Evolutionary conservation across 2,888 invertebrate genomes (phyloP).

Genomic region (Yponomeuta plumbellus): DNA sequence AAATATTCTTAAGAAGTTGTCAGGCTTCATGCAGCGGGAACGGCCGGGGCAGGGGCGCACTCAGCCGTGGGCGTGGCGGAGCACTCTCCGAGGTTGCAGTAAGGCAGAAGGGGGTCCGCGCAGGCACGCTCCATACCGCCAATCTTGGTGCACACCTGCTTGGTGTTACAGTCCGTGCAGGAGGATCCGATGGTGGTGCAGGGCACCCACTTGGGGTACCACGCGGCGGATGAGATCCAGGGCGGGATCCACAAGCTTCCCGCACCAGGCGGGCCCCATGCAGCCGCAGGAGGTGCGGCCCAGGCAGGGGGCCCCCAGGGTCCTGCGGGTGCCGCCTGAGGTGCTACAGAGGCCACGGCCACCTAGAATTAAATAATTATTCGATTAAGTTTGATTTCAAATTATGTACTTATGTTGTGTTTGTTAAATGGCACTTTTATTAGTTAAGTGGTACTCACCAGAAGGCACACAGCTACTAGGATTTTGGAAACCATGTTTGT

Average conservation of each 20-base stretch:
- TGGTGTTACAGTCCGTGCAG: slow-evolving; percentile 58
- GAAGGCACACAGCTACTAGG: slow-evolving; percentile 43
- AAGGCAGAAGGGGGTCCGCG: slow-evolving; percentile 55
- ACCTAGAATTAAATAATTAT: slow-evolving; percentile 34
- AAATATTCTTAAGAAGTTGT: background rate
- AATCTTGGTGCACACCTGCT: slow-evolving; percentile 55
- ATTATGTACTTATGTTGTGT: background rate
- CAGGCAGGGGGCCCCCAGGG: slow-evolving; percentile 7
- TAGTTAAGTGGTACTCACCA: slow-evolving; percentile 44
- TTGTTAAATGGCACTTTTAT: background rate
- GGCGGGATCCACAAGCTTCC: slow-evolving; percentile 60
- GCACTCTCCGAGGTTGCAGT: slow-evolving; percentile 66
- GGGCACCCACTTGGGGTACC: slow-evolving; percentile 58
- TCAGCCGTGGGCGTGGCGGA: slow-evolving; percentile 59
- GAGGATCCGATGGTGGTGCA: slow-evolving; percentile 50
- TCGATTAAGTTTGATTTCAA: background rate
- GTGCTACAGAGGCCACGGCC: slow-evolving; percentile 44
- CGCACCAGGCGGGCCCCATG: slow-evolving; percentile 29
- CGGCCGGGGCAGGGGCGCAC: slow-evolving; percentile 36
- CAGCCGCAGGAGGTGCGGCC: background rate
- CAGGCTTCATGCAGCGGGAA: background rate
- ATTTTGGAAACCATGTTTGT: slow-evolving; percentile 56
- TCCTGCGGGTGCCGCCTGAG: slow-evolving; percentile 27
- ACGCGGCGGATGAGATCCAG: slow-evolving; percentile 50
- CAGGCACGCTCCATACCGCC: slow-evolving; percentile 54